Base-by-base conservation (phyloP, 2,797 vertebrate species). In the Avahi laniger region DNA sequence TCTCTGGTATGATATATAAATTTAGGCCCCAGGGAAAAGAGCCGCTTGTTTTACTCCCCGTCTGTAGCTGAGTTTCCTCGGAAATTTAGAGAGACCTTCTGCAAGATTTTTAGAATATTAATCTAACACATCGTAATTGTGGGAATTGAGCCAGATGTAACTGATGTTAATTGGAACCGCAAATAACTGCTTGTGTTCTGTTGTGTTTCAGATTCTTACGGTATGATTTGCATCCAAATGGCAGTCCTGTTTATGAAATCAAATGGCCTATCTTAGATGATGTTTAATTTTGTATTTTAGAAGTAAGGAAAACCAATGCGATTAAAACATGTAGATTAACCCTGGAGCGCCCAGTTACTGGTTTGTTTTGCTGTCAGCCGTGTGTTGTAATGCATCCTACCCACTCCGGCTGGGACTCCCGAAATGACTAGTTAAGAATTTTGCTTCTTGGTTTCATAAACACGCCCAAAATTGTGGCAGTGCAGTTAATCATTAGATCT, bases 371-470 rank as follows among this genome's bases (percentile, higher is more conserved):
- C 89, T 65, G 24, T 95, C 69, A 70, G 52, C 14, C 11, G 1
- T 70, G 61, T 90, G 80, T 88, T 95, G 96, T 92, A 76, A 95
- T 96, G 15, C 17, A 28, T 18, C 54, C n/a, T 33, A 15, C 82
- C 57, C 70, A 86, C 88, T 59, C 82, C 41, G 8, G 72, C 67
- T 65, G 4, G 4, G 81, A 89, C 93, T 94, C 65, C 86, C 33
- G 73, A 96, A 94, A 95, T 90, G 93, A 96, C 93, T 97, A 75
- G 76, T 92, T 91, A 91, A 93, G 88, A 94, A 95, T 97, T 87
- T 92, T 69, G 96, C 79, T 61, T 93, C 75, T 86, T 72, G 96
- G 59, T 94, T 96, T 97, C 94, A 91, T 94, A 95, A 95, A 91
- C 86, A 93, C 12, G 17, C 69, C 92, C 33, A 46, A 88, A 35